Percentiles rank a stretch among this genome's conserved stretches.
These are phyloP conservation scores for Dermolepida albohirtum DNA, from an alignment of 2,888 invertebrate species.

Conservation along the genomic window DNA sequence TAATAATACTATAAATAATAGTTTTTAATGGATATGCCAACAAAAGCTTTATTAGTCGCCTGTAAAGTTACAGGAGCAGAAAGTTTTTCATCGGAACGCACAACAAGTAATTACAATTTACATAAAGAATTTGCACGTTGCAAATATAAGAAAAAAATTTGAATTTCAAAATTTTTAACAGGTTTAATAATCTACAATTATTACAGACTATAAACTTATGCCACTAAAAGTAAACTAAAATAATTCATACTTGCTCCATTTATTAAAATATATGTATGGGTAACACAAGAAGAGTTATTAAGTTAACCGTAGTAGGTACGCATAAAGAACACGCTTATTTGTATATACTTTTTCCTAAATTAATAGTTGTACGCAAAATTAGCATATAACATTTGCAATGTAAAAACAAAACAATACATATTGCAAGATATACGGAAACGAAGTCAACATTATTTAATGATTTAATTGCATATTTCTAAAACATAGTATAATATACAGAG, in stretches of 20 bases:
- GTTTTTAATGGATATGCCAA: constrained; percentile 17
- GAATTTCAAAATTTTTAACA: constrained; percentile 15
- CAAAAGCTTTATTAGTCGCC: constrained; percentile 13
- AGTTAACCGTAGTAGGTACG: not conserved
- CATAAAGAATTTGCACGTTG: constrained; percentile 15
- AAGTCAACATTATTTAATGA: too few species aligned
- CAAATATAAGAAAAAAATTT: constrained; percentile 21
- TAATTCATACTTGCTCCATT: constrained; percentile 17
- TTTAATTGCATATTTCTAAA: too few species aligned
- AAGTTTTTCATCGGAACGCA: constrained; percentile 24
- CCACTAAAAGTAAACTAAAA: constrained; percentile 10
- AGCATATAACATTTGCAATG: too few species aligned
- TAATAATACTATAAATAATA: constrained; percentile 14
- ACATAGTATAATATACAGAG: too few species aligned
- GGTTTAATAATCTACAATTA: constrained; percentile 23
- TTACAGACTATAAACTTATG: not conserved
- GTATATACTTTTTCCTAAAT: too few species aligned
- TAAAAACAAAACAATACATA: too few species aligned
- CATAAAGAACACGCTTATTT: too few species aligned
- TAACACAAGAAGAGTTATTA: not conserved
- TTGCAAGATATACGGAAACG: too few species aligned
- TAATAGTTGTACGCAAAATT: too few species aligned
- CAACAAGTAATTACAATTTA: constrained; percentile 8
- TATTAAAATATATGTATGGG: not conserved
- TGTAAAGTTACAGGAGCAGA: constrained; percentile 27